A percentile compares a stretch with the other conserved stretches of the same genome.
Evolutionary conservation across 1,140 invertebrate species (phyloP).

Genomic region (Drosophila ambigua): DNA sequence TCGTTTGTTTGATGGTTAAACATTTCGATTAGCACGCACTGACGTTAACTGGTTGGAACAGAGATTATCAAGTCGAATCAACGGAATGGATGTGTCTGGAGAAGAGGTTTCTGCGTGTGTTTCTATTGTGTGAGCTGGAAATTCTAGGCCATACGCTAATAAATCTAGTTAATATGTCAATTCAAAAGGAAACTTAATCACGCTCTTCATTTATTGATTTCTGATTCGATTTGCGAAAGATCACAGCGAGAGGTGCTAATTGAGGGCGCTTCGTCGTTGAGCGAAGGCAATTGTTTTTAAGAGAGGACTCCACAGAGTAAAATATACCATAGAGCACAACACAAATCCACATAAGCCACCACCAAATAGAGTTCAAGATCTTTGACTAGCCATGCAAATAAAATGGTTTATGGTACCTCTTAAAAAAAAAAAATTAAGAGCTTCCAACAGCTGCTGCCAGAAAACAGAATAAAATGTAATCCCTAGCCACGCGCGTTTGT

Average conservation of each 20-base stretch:
- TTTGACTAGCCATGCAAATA: not conserved
- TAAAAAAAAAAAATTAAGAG: slow-evolving; percentile 35
- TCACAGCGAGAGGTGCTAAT: slow-evolving; percentile 59
- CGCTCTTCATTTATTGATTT: slow-evolving; percentile 40
- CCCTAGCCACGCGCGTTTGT: slow-evolving; percentile 39
- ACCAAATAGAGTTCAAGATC: slow-evolving; percentile 40
- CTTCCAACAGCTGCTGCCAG: slow-evolving; percentile 13
- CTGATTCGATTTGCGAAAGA: slow-evolving; percentile 49
- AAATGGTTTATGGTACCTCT: slow-evolving; percentile 2
- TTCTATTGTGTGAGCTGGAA: slow-evolving; percentile 47
- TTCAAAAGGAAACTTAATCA: slow-evolving; percentile 65
- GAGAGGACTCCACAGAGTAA: not conserved
- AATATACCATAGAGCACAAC: slow-evolving; percentile 1
- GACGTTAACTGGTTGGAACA: slow-evolving; percentile 26
- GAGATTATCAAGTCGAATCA: slow-evolving; percentile 36
- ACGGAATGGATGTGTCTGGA: slow-evolving; percentile 33
- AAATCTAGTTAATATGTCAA: slow-evolving; percentile 77
- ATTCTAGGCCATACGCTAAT: slow-evolving; percentile 63
- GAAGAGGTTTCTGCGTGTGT: slow-evolving; percentile 11
- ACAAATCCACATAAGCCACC: slow-evolving; percentile 23
- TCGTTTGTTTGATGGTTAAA: slow-evolving; percentile 43
- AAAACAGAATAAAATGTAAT: slow-evolving; percentile 41
- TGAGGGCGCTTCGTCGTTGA: slow-evolving; percentile 24
- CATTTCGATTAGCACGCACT: slow-evolving; percentile 58
- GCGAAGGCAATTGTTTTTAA: slow-evolving; percentile 21